Evolutionary conservation across 2,888 invertebrate genomes (phyloP).

Genomic region (Melanchra persicariae): DNA sequence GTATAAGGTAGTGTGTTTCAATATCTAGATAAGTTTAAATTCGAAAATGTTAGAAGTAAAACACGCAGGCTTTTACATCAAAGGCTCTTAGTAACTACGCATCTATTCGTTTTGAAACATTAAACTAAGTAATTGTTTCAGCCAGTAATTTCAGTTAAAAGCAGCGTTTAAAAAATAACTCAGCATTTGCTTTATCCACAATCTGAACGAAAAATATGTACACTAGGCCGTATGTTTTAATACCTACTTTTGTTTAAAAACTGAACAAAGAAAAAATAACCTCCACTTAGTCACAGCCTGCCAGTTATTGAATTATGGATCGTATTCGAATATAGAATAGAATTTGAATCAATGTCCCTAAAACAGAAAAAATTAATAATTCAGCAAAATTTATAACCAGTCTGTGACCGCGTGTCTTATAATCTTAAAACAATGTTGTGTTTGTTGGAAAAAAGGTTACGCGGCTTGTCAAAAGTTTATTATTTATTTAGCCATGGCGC

Average conservation of each 20-base stretch:
- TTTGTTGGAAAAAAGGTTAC: slow-evolving; percentile 54
- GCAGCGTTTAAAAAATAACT: slow-evolving; percentile 19
- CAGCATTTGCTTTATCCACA: slow-evolving; percentile 21
- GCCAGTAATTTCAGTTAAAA: slow-evolving; percentile 16
- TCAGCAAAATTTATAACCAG: slow-evolving; percentile 44
- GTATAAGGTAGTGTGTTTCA: slow-evolving; percentile 1
- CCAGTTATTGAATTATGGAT: slow-evolving; percentile 36
- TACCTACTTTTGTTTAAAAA: slow-evolving; percentile 30
- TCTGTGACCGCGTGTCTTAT: slow-evolving; percentile 42
- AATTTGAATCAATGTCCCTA: slow-evolving; percentile 37
- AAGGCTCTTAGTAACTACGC: slow-evolving; percentile 4
- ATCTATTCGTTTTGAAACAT: slow-evolving; percentile 17
- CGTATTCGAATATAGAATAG: slow-evolving; percentile 34
- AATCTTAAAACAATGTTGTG: slow-evolving; percentile 52
- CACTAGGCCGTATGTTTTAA: slow-evolving; percentile 28
- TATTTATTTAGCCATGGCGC: slow-evolving; percentile 62
- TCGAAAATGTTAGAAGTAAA: neutral
- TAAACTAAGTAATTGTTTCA: slow-evolving; percentile 30
- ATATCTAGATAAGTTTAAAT: neutral
- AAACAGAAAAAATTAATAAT: slow-evolving; percentile 31
- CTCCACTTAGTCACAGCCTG: slow-evolving; percentile 24
- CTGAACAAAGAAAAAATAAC: neutral
- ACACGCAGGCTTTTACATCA: slow-evolving; percentile 7
- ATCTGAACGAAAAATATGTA: slow-evolving; percentile 18
- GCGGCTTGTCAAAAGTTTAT: slow-evolving; percentile 63